phyloP scores from a whole-genome alignment of 2,797 vertebrate genomes.

The Macroramphosus scolopax region DNA sequence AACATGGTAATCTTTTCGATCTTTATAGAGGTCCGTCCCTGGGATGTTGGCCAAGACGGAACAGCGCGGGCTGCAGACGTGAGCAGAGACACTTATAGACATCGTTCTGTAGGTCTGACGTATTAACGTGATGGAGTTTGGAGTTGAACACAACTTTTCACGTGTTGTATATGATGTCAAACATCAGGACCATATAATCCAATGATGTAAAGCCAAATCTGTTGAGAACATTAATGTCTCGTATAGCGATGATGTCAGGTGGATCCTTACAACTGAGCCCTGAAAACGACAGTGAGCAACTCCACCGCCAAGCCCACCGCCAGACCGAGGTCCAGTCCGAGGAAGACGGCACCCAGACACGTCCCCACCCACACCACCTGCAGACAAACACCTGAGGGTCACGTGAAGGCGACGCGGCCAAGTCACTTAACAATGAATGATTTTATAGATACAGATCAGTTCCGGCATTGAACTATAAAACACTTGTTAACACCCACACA shows the following conservation, averaged over 20 bases:
- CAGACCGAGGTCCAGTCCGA: conserved; percentile 89
- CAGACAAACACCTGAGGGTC: too few species aligned
- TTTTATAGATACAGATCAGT: conserved; percentile 3
- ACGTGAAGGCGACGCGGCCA: too few species aligned
- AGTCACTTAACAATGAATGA: too few species aligned
- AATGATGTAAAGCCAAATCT: too few species aligned
- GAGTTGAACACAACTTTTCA: too few species aligned
- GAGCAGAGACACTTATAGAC: background rate
- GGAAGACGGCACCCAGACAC: conserved; percentile 79
- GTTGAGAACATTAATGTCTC: background rate
- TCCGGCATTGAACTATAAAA: too few species aligned
- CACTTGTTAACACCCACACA: too few species aligned
- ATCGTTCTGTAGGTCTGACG: too few species aligned
- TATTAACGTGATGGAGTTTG: too few species aligned
- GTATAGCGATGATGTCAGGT: too few species aligned
- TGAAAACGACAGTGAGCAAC: conserved; percentile 86
- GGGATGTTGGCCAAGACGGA: conserved; percentile 84
- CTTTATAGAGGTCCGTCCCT: conserved; percentile 90
- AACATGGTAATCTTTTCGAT: conserved; percentile 87
- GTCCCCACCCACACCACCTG: conserved; percentile 89
- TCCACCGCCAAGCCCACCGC: conserved; percentile 83
- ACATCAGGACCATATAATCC: too few species aligned
- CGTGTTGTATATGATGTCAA: too few species aligned
- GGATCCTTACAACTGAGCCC: conserved; percentile 87
- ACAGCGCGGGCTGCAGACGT: conserved; percentile 83